Conservation (phyloP, 1,140 invertebrate species). For the Macrosteles quadrilineatus region DNA sequence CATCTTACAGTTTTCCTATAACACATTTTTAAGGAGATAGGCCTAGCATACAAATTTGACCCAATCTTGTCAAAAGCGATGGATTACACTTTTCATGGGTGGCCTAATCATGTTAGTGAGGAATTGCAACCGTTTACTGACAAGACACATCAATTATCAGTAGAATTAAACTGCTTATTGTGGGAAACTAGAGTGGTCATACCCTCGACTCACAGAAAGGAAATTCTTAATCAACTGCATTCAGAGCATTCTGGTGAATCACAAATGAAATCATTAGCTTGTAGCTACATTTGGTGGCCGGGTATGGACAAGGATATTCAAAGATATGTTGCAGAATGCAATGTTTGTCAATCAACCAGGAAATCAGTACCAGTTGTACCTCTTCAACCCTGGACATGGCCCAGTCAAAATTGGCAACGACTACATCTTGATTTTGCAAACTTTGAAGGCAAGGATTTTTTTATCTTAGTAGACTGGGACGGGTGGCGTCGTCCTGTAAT, state of each 20-base stretch:
- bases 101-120: constrained; percentile 3
- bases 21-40: too few species aligned
- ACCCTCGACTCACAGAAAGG: constrained; percentile 38
- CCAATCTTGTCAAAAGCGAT: background rate
- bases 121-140: constrained; percentile 2
- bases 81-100: constrained; percentile 1
- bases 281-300: constrained; percentile 49
- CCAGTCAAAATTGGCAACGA: background rate
- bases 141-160: constrained; percentile 14
- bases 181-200: constrained; percentile 43
- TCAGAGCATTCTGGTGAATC: constrained; percentile 45
- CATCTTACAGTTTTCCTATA: too few species aligned
- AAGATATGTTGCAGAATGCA: constrained; percentile 26
- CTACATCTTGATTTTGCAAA: constrained; percentile 15
- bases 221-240: constrained; percentile 47
- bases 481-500: too few species aligned
- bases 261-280: constrained; percentile 49
- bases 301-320: constrained; percentile 47
- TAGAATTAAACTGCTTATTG: constrained; percentile 28
- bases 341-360: constrained; percentile 30
- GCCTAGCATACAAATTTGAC: too few species aligned
- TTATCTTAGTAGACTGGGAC: constrained; percentile 33
- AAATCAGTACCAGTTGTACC: background rate
- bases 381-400: background rate
- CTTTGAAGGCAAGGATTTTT: background rate